A percentile compares a stretch with the other conserved stretches of the same genome.
Evolutionary conservation across 2,113 vertebrate genomes (phyloP).

Genomic region (cat (Felis catus)): DNA sequence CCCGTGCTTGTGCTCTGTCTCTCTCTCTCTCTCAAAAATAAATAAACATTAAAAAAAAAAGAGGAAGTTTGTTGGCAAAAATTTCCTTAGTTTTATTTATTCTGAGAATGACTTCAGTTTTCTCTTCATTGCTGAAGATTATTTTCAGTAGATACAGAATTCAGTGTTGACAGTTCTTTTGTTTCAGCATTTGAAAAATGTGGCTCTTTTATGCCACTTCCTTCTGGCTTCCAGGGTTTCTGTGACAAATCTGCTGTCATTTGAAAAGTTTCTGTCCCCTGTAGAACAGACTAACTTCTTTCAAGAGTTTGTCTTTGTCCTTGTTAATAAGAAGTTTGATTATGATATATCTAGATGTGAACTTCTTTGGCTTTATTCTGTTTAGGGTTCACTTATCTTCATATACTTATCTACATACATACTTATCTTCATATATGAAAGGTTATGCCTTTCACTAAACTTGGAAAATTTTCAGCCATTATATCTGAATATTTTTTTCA

Average conservation of each 20-base stretch:
- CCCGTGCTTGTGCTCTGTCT: too few species aligned
- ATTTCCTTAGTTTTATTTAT: not conserved
- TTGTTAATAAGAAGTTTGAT: not conserved
- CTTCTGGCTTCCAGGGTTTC: not conserved
- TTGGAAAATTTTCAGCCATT: not conserved
- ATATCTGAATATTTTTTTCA: not conserved
- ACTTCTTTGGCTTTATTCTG: not conserved
- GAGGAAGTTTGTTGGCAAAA: not conserved
- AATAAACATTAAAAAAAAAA: too few species aligned
- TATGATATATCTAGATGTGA: not conserved
- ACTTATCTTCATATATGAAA: too few species aligned
- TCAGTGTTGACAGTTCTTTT: not conserved
- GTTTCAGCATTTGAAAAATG: not conserved
- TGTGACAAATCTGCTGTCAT: not conserved
- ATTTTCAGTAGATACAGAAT: not conserved
- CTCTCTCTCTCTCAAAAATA: too few species aligned
- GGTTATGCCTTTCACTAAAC: not conserved
- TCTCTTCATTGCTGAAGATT: not conserved
- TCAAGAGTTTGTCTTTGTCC: not conserved
- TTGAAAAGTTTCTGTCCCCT: not conserved
- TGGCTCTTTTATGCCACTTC: not conserved
- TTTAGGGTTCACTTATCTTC: not conserved
- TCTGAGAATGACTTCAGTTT: not conserved
- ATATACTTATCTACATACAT: too few species aligned
- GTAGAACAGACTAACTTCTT: not conserved